phyloP scores from a whole-genome alignment of 2,113 vertebrate species.

The Cyprinodon brontotheroides region DNA sequence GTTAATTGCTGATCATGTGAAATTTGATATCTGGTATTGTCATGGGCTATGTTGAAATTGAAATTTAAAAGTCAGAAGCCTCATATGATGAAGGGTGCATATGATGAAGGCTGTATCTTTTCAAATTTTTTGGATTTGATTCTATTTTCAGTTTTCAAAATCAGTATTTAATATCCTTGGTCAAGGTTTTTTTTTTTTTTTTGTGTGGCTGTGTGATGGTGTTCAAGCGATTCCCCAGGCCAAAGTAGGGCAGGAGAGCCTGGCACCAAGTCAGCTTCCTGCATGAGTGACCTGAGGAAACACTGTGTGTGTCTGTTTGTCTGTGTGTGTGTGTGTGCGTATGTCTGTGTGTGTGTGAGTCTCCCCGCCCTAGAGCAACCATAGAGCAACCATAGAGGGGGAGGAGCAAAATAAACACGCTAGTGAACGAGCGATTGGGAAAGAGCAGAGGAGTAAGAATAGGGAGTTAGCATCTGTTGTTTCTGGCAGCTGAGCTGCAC shows the following conservation, averaged over 20 bases:
- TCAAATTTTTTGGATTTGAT: constrained; percentile 7
- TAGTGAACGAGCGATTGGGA: constrained; percentile 44
- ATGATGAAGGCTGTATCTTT: constrained; percentile 9
- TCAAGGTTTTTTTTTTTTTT: constrained; percentile 17
- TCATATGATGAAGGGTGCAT: constrained; percentile 6
- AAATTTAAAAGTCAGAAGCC: not conserved
- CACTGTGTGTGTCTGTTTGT: constrained; percentile 29
- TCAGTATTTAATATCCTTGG: constrained; percentile 42
- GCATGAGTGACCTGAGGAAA: constrained; percentile 73
- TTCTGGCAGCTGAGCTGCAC: constrained; percentile 60
- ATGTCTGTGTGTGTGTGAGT: constrained; percentile 20
- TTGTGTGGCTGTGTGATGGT: constrained; percentile 4
- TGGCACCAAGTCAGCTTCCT: constrained; percentile 68
- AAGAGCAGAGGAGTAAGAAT: constrained; percentile 43
- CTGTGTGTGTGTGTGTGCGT: constrained; percentile 12
- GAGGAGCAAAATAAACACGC: constrained; percentile 60
- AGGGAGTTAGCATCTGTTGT: constrained; percentile 76
- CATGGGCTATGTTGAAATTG: not conserved
- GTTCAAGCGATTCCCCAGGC: constrained; percentile 46
- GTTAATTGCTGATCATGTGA: constrained; percentile 23
- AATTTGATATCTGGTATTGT: constrained; percentile 29
- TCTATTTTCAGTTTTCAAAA: constrained; percentile 24
- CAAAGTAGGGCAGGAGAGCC: constrained; percentile 73
- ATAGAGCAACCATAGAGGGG: constrained; percentile 59
- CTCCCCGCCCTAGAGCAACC: constrained; percentile 62